Base-by-base conservation (phyloP, 2,113 vertebrate species). In the Litocranius walleri region DNA sequence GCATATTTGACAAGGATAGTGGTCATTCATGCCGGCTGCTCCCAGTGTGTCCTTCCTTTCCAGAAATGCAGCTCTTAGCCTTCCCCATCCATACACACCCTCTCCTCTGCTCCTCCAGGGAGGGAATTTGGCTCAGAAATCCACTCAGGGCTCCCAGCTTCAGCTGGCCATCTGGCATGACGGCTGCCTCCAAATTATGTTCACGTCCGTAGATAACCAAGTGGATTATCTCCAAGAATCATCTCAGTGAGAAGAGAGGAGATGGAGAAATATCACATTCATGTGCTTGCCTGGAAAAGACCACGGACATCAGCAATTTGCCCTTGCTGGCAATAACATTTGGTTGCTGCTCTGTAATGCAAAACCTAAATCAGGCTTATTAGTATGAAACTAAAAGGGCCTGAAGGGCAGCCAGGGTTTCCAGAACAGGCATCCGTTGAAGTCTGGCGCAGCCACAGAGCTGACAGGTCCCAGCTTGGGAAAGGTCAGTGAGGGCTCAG, bases 81-180 rank as follows among this genome's bases (percentile, higher is more conserved):
- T 71, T 90, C 56, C 59, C 71, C 71, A 33, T 30, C 29, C 25
- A n/a, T 36, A 27, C 77, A 78, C 59, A 61, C 45, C 43, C 78
- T 93, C 61, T 7, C 1, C 50, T 54, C 84, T 59, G 61, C 80
- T 82, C 40, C 80, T 96, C 94, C 45, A 45, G 84, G 67, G 78
- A 95, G 30, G 29, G 86, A 71, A 77, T 84, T 83, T 91, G 96
- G 95, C 95, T 94, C 88, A 48, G 74, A 16, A 77, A 78, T 52
- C 23, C 7, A 88, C 57, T 85, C 64, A 50, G 88, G 90, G 71
- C 88, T 95, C 84, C 77, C 64, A 48, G 77, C 36, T n/a, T 33
- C 59, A 94, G 93, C 74, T n/a, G 91, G 89, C 97, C 97, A 96
- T 96, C 97, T 97, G 89, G 97, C 77, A 25, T 56, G 13, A 67